These are phyloP conservation scores for Chalcis sispes DNA, from an alignment of 2,888 invertebrate genomes.

Conservation along the genomic window DNA sequence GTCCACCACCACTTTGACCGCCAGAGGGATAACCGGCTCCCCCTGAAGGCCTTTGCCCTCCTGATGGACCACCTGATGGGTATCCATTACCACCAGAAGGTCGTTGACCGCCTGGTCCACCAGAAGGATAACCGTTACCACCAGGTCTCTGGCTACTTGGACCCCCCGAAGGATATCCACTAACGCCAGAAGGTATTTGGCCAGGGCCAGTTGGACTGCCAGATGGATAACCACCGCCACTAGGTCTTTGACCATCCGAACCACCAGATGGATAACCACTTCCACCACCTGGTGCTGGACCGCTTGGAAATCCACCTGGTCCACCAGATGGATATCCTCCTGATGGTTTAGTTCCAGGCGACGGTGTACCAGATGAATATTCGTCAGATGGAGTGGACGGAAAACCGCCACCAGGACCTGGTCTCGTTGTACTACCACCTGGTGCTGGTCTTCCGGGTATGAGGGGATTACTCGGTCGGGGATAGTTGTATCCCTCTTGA, in stretches of 20 bases:
- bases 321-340: conserved; percentile 65
- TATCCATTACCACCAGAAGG: conserved; percentile 59
- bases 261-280: conserved; percentile 56
- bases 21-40: conserved; percentile 58
- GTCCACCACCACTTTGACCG: conserved; percentile 52
- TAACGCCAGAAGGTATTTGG: conserved; percentile 53
- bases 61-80: conserved; percentile 62
- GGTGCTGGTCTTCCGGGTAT: conserved; percentile 68
- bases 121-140: conserved; percentile 52
- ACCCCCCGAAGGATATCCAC: conserved; percentile 58
- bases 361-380: conserved; percentile 63
- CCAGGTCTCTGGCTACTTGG: conserved; percentile 54
- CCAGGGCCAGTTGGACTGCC: conserved; percentile 57
- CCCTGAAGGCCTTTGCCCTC: conserved; percentile 42
- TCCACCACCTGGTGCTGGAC: conserved; percentile 60
- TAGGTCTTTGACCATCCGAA: conserved; percentile 46
- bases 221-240: conserved; percentile 62
- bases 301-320: conserved; percentile 65
- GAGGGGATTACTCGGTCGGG: conserved; percentile 82
- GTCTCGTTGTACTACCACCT: conserved; percentile 62
- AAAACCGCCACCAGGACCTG: conserved; percentile 61
- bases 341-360: conserved; percentile 61
- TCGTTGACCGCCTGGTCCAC: conserved; percentile 43
- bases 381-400: conserved; percentile 60
- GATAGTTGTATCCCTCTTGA: conserved; percentile 87